Base-by-base conservation (phyloP, 2,113 vertebrate genomes). In the Orcinus orca region DNA sequence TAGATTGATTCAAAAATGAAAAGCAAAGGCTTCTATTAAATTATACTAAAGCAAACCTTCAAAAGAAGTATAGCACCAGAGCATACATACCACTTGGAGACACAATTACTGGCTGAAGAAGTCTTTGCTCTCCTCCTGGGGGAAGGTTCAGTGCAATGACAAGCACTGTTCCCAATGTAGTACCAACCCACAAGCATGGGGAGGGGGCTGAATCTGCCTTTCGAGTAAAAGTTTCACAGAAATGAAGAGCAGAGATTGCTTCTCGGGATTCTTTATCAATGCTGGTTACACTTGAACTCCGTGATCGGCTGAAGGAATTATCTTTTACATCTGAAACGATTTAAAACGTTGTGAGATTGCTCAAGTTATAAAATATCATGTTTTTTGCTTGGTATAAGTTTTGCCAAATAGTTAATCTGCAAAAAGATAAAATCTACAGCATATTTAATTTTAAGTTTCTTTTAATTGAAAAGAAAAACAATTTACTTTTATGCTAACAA, bases 221-320 rank as follows among this genome's bases (percentile, higher is more conserved):
- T 83, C 99, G 99, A 20, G 99, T 99, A 73, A 99, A 99, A 44
- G 99, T 99, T 97, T 99, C 99, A 93, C 99, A 99, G 93, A 99
- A 99, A 97, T 99, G 99, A 97, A 99, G 99, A 97, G 99, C 99
- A 94, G 99, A 99, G 98, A 99, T 99, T 73, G 99, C 99, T 98
- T 99, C 99, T 0, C 99, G 99, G 6, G 99, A 98, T 97, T 99
- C 99, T 98, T 99, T 99, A 98, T 99, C 99, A 90, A 99, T 99
- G 98, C 99, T 99, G 98, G 99, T 99, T 98, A 99, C 99, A 83
- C 99, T 99, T 94, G 99, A 99, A 98, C 99, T 99, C 97, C 99
- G 99, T 0, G 99, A 99, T 96, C 99, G 99, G 98, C 99, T 99
- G 99, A 99, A 99, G 73, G 99, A 99, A 98, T 99, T 99, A 99